These are phyloP conservation scores for Acanthococcus lagerstroemiae DNA, from an alignment of 2,888 invertebrate genomes.

Conservation along the genomic window DNA sequence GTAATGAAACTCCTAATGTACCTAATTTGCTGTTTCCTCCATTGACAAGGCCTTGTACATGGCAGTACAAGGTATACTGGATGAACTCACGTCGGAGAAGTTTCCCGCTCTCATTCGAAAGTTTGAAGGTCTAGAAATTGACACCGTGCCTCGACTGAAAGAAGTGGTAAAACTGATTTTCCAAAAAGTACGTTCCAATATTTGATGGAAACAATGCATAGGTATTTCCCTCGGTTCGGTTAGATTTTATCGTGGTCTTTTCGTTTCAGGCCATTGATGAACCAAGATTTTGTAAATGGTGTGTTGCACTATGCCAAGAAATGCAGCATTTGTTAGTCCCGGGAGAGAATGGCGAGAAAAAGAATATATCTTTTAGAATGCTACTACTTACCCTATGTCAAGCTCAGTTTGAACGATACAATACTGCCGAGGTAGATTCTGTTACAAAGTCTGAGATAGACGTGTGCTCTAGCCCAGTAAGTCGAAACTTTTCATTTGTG, in stretches of 20 bases:
- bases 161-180: constrained; percentile 84
- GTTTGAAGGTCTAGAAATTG: constrained; percentile 65
- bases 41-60: constrained; percentile 57
- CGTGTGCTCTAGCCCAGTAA: constrained; percentile 48
- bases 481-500: no score
- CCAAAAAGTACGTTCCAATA: constrained; percentile 57
- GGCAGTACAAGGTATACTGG: constrained; percentile 75
- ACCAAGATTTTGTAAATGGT: constrained; percentile 84
- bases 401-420: constrained; percentile 76
- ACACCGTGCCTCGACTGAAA: constrained; percentile 64
- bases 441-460: constrained; percentile 49
- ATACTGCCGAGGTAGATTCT: constrained; percentile 55
- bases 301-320: constrained; percentile 75
- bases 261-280: constrained; percentile 72
- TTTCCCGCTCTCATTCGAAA: constrained; percentile 71
- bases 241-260: background rate
- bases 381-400: constrained; percentile 77
- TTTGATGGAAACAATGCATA: background rate
- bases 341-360: constrained; percentile 40
- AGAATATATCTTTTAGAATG: constrained; percentile 56
- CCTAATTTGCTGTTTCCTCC: no score
- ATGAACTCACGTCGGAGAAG: constrained; percentile 91
- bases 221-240: background rate
- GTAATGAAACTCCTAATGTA: no score
- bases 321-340: constrained; percentile 50